A percentile compares a stretch with the other conserved stretches of the same genome.
Evolutionary conservation across 2,797 vertebrate genomes (phyloP).

Genomic region (Fratercula arctica): DNA sequence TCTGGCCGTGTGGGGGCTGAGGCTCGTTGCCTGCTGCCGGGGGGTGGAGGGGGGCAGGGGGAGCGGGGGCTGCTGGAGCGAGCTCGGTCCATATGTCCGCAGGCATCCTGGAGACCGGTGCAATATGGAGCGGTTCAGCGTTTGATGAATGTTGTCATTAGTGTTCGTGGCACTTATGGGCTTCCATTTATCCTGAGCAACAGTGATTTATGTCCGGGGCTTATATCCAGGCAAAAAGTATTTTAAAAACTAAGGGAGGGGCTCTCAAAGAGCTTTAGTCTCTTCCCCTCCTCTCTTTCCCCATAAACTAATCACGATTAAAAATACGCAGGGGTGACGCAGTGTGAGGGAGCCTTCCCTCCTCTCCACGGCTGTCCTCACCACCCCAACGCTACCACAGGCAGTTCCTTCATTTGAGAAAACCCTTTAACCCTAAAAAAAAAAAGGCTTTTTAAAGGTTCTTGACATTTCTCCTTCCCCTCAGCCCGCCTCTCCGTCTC

Average conservation of each 20-base stretch:
- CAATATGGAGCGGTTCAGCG: slow-evolving; percentile 68
- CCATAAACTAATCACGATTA: neutral
- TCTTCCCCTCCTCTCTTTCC: neutral
- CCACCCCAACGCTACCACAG: neutral
- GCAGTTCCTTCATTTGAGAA: neutral
- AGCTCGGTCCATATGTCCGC: slow-evolving; percentile 54
- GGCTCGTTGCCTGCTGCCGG: neutral
- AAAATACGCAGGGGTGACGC: neutral
- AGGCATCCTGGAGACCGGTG: slow-evolving; percentile 33
- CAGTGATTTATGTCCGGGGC: slow-evolving; percentile 70
- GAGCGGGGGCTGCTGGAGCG: slow-evolving; percentile 36
- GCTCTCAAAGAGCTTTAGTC: neutral
- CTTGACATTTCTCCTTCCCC: neutral
- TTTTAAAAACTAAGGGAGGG: neutral
- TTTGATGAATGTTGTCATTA: slow-evolving; percentile 79
- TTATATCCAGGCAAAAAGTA: slow-evolving; percentile 51
- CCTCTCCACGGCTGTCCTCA: neutral
- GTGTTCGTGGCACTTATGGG: slow-evolving; percentile 66
- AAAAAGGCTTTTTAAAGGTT: neutral
- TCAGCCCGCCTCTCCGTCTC: neutral
- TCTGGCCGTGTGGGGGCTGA: neutral
- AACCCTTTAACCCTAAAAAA: neutral
- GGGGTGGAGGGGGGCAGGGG: neutral
- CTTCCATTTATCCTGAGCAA: slow-evolving; percentile 71
- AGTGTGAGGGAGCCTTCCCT: neutral